Percentiles rank a stretch among this genome's conserved stretches.
These are phyloP conservation scores for Struthidea cinerea DNA, from an alignment of 2,113 vertebrate species.

Conservation along the genomic window DNA sequence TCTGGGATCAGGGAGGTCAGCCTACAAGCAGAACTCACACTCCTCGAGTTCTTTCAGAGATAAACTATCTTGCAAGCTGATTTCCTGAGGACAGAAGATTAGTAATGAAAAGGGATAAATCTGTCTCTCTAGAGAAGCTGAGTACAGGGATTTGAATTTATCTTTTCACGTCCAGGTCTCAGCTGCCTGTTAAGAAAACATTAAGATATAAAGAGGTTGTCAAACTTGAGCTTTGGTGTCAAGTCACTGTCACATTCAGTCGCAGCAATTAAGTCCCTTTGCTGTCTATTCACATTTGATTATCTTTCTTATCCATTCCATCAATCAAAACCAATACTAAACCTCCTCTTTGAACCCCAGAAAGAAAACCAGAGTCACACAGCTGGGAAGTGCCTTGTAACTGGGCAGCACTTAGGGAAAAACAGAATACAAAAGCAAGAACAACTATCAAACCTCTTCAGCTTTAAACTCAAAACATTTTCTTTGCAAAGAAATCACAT, in stretches of 20 bases:
- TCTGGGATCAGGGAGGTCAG: neutral
- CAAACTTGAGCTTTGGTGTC: neutral
- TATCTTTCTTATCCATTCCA: neutral
- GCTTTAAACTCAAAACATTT: slow-evolving; percentile 35
- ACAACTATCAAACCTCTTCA: neutral
- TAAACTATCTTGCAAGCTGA: neutral
- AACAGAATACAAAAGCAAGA: slow-evolving; percentile 6
- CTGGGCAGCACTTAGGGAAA: neutral
- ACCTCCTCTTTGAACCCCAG: neutral
- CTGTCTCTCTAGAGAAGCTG: neutral
- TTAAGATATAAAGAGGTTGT: neutral
- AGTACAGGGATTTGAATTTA: neutral
- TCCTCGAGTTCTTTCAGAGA: neutral
- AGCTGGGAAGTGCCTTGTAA: slow-evolving; percentile 10
- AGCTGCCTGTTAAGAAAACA: neutral
- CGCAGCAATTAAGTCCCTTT: neutral
- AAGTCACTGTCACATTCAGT: neutral
- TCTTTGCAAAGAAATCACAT: slow-evolving; percentile 10
- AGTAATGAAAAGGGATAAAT: neutral
- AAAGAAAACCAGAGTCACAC: neutral
- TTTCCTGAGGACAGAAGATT: neutral
- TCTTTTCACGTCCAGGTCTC: neutral
- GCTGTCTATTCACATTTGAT: neutral
- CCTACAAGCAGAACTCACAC: neutral
- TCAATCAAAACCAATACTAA: neutral